These are phyloP conservation scores for Odontocolon sp. DNA, from an alignment of 2,888 invertebrate genomes.

Conservation along the genomic window DNA sequence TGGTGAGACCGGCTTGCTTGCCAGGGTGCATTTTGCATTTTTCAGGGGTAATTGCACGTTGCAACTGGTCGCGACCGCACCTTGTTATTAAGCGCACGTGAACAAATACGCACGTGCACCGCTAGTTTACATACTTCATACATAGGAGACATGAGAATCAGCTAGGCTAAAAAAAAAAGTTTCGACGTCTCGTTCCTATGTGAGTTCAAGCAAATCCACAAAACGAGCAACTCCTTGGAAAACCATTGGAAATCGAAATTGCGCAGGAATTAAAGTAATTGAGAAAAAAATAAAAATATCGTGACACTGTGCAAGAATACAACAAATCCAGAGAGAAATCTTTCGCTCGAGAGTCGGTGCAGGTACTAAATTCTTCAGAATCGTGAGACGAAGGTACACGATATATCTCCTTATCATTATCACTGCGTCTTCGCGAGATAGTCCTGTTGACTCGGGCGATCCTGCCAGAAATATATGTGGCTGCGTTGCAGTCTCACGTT, in stretches of 20 bases:
- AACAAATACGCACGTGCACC: constrained; percentile 71
- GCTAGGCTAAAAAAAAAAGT: constrained; percentile 39
- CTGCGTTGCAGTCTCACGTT: neutral
- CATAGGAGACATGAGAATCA: constrained; percentile 21
- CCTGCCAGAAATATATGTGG: constrained; percentile 14
- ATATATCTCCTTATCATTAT: constrained; percentile 50
- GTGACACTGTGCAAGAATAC: too few relatives aligned
- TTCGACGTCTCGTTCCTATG: constrained; percentile 3
- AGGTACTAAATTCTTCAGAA: neutral
- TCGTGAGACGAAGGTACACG: constrained; percentile 20
- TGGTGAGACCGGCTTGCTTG: constrained; percentile 43
- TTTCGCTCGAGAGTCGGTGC: neutral
- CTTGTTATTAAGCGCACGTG: constrained; percentile 79
- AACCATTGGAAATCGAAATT: neutral
- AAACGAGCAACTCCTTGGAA: constrained; percentile 30
- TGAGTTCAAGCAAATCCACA: constrained; percentile 43
- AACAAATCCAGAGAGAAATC: too few relatives aligned
- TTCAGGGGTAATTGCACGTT: constrained; percentile 76
- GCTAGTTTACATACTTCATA: constrained; percentile 24
- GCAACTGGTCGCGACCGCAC: constrained; percentile 67
- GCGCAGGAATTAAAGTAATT: too few relatives aligned
- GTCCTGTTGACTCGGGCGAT: constrained; percentile 40
- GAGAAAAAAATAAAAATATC: too few relatives aligned
- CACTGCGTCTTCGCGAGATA: constrained; percentile 47
- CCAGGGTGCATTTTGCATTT: constrained; percentile 74